Base-by-base conservation (phyloP, 2,888 invertebrate genomes). In the Pyrochroa serraticornis region DNA sequence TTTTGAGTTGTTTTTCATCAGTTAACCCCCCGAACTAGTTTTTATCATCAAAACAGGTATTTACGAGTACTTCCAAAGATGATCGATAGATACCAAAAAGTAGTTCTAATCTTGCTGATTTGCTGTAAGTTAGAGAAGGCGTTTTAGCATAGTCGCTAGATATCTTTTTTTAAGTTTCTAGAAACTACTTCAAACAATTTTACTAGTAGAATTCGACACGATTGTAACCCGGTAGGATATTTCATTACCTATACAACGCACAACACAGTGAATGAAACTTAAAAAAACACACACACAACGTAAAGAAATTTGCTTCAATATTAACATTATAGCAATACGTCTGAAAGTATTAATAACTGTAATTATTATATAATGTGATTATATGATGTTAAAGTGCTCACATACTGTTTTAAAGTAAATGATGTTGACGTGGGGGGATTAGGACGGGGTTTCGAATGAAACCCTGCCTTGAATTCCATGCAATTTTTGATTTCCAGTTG, bases 341-440 rank as follows among this genome's bases (percentile, higher is more conserved):
- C 60, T 57, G 61, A 61, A 66, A 66, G 66, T 67, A 67, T 64
- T 68, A 69, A 43, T 62, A 60, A 66, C 61, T 63, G 66, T 68
- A 68, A 68, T 68, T 67, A 68, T 68, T 68, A 66, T 66, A 69
- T 68, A 68, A 69, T 68, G 68, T 69, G 67, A 69, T 68, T 60
- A 60, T 56, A 63, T 62, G 63, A 65, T 46, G 55, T 60, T 58
- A 57, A 65, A 65, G 64, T 69, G 69, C 67, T 68, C 69, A 66
- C 61, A 53, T 41, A 60, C 46, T 57, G 37, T 51, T 62, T 56
- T 63, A 56, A 58, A 38, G 46, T 57, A 52, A 49, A 59, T 54
- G 48, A 44, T 58, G 12, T 45, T 14, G 45, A 42, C 48, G 50
- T 30, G 44, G 30, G 22, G 13, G 22, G 22, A 22, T 22, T 22